Base-by-base conservation (phyloP, 1,140 invertebrate species). In the Neelides sp. region DNA sequence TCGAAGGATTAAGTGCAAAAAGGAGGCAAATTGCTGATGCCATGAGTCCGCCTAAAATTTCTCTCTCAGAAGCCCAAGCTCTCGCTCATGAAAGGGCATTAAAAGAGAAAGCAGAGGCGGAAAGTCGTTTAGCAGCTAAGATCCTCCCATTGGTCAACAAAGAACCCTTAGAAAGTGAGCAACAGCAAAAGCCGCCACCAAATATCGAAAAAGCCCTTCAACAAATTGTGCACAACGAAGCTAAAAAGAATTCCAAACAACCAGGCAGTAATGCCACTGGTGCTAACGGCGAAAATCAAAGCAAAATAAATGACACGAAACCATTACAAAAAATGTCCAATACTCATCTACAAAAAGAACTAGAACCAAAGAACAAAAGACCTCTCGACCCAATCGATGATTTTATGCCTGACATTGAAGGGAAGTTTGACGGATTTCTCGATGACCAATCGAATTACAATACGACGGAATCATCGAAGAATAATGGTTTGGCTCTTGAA, bases 401-500 rank as follows among this genome's bases (percentile, higher is more conserved):
- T 64, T 92, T 91, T 72, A 78, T 89, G 37, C 82, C 82, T 10
- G 83, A 85, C 64, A 80, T 79, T 36, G 62, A 59, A n/a, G 82
- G 80, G 10, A 74, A 76, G 27, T 64, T 88, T 10, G 85, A 87
- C 64, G 78, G 77, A 62, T 91, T 92, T 66, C 71, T 91, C 26
- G 85, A 90, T 57, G 87, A 87, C 56, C 68, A 75, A 40, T 64
- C 66, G 4, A 43, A 59, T 53, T 64, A 68, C 50, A 56, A 64
- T 20, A 66, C 68, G 13, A 69, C 69, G 30, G 67, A 70, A 52
- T 71, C 74, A 53, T 63, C 63, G n/a, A 65, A 67, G 28, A 69
- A 72, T 50, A 62, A 55, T 55, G 59, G 20, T 35, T 17, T 37
- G 19, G 19, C 12, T 58, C 60, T 59, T 72, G 71, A 57, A 52